Evolutionary conservation across 2,888 invertebrate genomes (phyloP).

Genomic region (Miltochrista miniata): DNA sequence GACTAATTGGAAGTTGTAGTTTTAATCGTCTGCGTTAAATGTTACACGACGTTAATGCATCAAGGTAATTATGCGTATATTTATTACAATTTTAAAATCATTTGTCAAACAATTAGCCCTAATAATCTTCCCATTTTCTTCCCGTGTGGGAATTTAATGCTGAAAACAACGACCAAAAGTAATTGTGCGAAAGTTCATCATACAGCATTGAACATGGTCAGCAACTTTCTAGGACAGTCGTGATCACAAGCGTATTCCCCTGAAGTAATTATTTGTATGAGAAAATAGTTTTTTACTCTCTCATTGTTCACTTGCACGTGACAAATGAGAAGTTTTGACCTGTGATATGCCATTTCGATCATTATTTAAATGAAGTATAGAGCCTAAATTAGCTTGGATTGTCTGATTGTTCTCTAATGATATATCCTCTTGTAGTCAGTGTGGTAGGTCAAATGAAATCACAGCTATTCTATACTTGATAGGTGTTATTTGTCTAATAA

Average conservation of each 20-base stretch:
- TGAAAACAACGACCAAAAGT: slow-evolving; percentile 20
- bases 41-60: too few species aligned
- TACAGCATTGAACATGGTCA: slow-evolving; percentile 47
- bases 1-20: too few species aligned
- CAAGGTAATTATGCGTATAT: too few species aligned
- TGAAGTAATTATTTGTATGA: slow-evolving; percentile 49
- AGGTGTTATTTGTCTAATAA: slow-evolving; percentile 26
- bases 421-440: slow-evolving; percentile 18
- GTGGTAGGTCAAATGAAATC: slow-evolving; percentile 27
- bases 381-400: slow-evolving; percentile 22
- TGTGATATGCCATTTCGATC: slow-evolving; percentile 12
- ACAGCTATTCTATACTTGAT: slow-evolving; percentile 13
- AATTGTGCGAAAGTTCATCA: slow-evolving; percentile 44
- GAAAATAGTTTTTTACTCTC: slow-evolving; percentile 42
- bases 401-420: slow-evolving; percentile 25
- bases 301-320: slow-evolving; percentile 25
- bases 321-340: slow-evolving; percentile 12
- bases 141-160: neutral
- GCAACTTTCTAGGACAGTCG: slow-evolving; percentile 58
- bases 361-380: slow-evolving; percentile 28
- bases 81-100: too few species aligned
- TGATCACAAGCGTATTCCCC: slow-evolving; percentile 39
- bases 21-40: too few species aligned
- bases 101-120: too few species aligned
- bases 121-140: too few species aligned